phyloP scores from a whole-genome alignment of 2,797 vertebrate species.

The Australoheros facetus region DNA sequence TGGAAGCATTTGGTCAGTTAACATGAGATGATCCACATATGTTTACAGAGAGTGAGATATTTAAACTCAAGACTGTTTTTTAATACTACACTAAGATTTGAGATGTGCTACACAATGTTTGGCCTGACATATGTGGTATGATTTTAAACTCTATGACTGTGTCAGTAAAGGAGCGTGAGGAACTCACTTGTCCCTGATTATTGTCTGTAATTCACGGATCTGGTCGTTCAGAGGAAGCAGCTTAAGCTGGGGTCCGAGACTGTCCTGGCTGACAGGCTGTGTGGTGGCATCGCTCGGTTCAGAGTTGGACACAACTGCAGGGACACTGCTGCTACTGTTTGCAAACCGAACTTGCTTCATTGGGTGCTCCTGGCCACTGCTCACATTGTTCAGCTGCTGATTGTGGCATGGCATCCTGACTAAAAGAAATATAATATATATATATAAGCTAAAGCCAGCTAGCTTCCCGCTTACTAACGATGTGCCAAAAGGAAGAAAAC shows the following conservation, averaged over 20 bases:
- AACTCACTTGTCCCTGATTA: conserved; percentile 93
- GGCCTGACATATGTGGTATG: not conserved
- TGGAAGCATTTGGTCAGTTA: not conserved
- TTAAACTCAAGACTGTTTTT: not conserved
- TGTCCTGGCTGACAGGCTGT: conserved; percentile 52
- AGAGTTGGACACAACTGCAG: conserved; percentile 43
- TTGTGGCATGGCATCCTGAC: conserved; percentile 86
- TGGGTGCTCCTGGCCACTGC: conserved; percentile 72
- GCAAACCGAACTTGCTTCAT: conserved; percentile 78
- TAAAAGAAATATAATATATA: not conserved
- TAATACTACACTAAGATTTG: not conserved
- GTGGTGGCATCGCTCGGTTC: conserved; percentile 47
- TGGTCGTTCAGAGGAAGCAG: conserved; percentile 92
- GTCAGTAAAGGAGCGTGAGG: not conserved
- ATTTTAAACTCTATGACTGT: not conserved
- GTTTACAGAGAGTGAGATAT: not conserved
- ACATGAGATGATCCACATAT: not conserved
- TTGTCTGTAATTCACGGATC: conserved; percentile 93
- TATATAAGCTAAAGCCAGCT: conserved; percentile 5
- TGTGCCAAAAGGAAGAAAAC: conserved; percentile 55
- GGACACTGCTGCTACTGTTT: conserved; percentile 47
- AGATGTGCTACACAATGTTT: not conserved
- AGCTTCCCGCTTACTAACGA: conserved; percentile 5
- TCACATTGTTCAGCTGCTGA: conserved; percentile 77
- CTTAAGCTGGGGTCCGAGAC: conserved; percentile 86